Percentiles rank a stretch among this genome's conserved stretches.
Evolutionary conservation across 2,888 invertebrate genomes (phyloP).

Genomic region (Lycophotia porphyrea): DNA sequence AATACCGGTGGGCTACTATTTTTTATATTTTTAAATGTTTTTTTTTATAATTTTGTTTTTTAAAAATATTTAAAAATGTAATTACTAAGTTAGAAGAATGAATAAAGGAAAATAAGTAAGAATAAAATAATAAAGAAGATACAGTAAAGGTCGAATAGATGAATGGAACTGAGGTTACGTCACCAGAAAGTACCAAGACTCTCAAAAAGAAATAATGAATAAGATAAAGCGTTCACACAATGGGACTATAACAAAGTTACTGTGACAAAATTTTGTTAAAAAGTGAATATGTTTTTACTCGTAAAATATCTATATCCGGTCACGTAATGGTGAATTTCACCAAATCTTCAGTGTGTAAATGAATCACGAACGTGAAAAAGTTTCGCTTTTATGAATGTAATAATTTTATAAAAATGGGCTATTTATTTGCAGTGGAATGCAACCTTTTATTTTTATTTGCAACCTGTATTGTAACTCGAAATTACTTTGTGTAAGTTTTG

Average conservation of each 20-base stretch:
- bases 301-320: conserved; percentile 57
- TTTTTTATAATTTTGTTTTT: too few species aligned
- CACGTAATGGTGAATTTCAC: conserved; percentile 55
- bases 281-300: conserved; percentile 24
- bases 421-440: conserved; percentile 7
- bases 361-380: conserved; percentile 55
- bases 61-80: too few species aligned
- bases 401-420: conserved; percentile 10
- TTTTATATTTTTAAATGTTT: too few species aligned
- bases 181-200: neutral
- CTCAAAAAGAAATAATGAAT: neutral
- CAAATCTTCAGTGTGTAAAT: conserved; percentile 48
- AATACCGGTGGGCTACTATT: too few species aligned
- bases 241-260: conserved; percentile 20
- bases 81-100: too few species aligned
- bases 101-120: too few species aligned
- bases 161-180: neutral
- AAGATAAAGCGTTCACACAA: conserved; percentile 5
- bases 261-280: conserved; percentile 39
- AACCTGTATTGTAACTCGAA: neutral
- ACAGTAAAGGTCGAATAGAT: neutral
- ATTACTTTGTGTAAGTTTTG: neutral
- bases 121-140: too few species aligned
- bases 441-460: conserved; percentile 5
- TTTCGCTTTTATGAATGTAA: conserved; percentile 50